Conservation (phyloP, 2,797 vertebrate species). For the Myiothlypis coronata region DNA sequence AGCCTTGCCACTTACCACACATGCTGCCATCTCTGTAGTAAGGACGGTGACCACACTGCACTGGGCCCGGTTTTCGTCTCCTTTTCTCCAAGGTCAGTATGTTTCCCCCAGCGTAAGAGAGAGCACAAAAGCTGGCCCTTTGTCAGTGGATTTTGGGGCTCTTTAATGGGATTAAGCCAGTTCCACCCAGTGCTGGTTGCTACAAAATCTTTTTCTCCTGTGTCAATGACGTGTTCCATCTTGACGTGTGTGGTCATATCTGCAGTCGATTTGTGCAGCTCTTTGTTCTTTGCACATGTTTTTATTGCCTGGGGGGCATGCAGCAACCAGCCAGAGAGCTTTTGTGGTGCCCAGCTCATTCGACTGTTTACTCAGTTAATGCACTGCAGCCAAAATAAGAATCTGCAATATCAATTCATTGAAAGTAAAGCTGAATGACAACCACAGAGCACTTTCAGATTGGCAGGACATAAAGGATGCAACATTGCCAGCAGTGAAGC, state of each 20-base stretch:
- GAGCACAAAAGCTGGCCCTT: conserved; percentile 17
- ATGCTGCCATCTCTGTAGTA: background rate
- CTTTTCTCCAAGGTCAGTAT: background rate
- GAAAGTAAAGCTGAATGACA: background rate
- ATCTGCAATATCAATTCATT: conserved; percentile 29
- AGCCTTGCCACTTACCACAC: background rate
- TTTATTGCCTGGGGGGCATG: conserved; percentile 70
- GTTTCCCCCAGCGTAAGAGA: background rate
- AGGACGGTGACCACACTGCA: accelerated
- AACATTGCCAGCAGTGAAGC: background rate
- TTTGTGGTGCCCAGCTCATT: conserved; percentile 45
- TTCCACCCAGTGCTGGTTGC: conserved; percentile 29
- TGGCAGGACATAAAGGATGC: background rate
- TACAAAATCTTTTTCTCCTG: conserved; percentile 67
- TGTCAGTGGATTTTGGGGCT: conserved; percentile 5
- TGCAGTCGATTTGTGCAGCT: conserved; percentile 71
- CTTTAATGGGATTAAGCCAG: conserved; percentile 46
- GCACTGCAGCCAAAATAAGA: conserved; percentile 37
- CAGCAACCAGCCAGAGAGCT: conserved; percentile 52
- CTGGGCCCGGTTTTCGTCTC: background rate
- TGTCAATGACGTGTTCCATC: conserved; percentile 61
- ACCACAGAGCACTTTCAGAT: background rate
- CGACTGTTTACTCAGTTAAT: conserved; percentile 14
- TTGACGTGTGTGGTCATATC: conserved; percentile 70
- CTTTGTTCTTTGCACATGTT: conserved; percentile 74